Base-by-base conservation (phyloP, 2,113 vertebrate genomes). In the Petromus typicus region DNA sequence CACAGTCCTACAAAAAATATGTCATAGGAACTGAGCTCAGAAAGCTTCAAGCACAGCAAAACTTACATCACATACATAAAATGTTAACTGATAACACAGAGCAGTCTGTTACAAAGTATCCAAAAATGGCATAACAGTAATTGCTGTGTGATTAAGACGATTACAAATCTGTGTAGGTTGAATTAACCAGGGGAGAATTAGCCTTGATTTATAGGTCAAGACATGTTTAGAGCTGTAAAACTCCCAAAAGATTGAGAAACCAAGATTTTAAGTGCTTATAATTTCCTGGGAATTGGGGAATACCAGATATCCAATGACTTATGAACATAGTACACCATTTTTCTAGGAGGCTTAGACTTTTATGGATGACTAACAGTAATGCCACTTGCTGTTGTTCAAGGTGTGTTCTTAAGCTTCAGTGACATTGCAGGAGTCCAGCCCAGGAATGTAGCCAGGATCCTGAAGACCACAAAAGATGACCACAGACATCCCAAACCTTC, bases 101-200 rank as follows among this genome's bases (percentile, higher is more conserved):
- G 11, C 5, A 40, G 45, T 69, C 51, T 64, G 45, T 57, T 30
- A 78, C 48, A 79, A 89, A 51, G 16, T 43, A 89, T 73, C 20
- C 89, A 73, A 86, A 81, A 93, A 93, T 54, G 20, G 57, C 83
- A 12, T 43, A 71, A 64, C 12, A 51, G 37, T 84, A 43, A 87
- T 84, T 61, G n/a, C 14, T 86, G 18, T 25, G 34, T n/a, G n/a
- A 93, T 90, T 93, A 84, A 93, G 63, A 90, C 45, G 23, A 63
- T 90, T 89, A 79, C 4, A 37, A 80, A 51, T 80, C 34, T 56
- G 30, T 7, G 22, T 45, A 92, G 13, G 51, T 69, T 90, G 34
- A 87, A 87, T 89, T 86, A 89, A 73, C 13, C 4, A 69, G 18
- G 32, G 9, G 45, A 45, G 63, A 91, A 67, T 71, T 78, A 43